Evolutionary conservation across 2,113 vertebrate genomes (phyloP), one percentile per base, ranked within the genome.

Genomic region (Solenodon paradoxus): DNA sequence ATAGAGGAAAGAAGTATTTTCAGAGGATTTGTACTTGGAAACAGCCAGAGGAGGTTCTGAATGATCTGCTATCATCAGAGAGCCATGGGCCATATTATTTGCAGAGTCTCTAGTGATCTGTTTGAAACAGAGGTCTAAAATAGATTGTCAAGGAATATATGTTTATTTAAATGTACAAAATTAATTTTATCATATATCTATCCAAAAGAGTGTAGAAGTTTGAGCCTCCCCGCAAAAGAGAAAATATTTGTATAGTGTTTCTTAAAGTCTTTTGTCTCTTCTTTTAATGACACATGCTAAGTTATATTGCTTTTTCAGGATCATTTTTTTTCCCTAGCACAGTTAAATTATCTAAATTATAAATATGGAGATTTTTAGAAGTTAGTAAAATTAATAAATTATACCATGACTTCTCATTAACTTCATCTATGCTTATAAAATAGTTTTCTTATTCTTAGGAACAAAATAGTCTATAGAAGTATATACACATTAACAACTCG

Each of bases 371-470:
- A 63, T 88, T 74, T n/a, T 47, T 51, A 45, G 35, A 6, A 20
- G 42, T 72, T 64, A 61, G 49, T 24, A 69, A 91, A 90, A 83
- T 7, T 71, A 32, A 59, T 49, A 88, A 35, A 69, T 24, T 49
- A 69, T 40, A 59, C 55, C 35, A n/a, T 42, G 9, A n/a, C 75
- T 91, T 95, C 61, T 93, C 13, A 88, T 92, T 68, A 94, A 90
- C 45, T 75, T 80, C 24, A 69, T 69, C 45, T 77, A 26, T 49
- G 78, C 32, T 84, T 69, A 35, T 63, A 81, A 83, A 61, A 55
- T 63, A 40, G 72, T 84, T 93, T 90, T 75, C 24, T 83, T 57
- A 75, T 88, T 87, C 26, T 94, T 30, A 47, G 24, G 7, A 77
- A 82, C 5, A 93, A 78, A 82, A 40, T 1, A 53, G 30, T 55